Conservation (phyloP, 2,797 vertebrate genomes). For the Enteromius argenteus region DNA sequence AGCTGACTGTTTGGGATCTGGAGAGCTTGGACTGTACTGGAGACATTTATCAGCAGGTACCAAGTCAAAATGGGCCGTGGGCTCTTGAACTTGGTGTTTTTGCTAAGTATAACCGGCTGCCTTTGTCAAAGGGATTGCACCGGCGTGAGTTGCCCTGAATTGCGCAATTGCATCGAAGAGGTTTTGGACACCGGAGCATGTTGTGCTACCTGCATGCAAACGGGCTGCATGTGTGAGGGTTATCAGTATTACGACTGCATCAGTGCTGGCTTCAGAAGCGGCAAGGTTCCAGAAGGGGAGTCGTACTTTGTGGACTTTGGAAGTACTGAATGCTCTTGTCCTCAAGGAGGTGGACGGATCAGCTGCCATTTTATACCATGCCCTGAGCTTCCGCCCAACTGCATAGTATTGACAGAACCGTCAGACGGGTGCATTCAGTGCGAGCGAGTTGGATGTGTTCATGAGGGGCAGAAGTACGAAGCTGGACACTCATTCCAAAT, state of each 20-base stretch:
- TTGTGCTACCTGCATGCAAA: constrained; percentile 85
- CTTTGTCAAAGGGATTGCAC: constrained; percentile 85
- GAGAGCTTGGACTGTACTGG: constrained; percentile 58
- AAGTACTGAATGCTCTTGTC: constrained; percentile 94
- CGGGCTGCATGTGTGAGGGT: constrained; percentile 90
- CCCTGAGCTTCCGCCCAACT: constrained; percentile 89
- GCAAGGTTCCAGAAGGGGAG: constrained; percentile 90
- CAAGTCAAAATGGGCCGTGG: constrained; percentile 46
- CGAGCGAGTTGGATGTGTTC: constrained; percentile 85
- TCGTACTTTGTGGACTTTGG: constrained; percentile 97
- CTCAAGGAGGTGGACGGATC: constrained; percentile 88
- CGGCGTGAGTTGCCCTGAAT: constrained; percentile 79
- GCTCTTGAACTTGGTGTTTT: constrained; percentile 63
- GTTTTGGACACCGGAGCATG: constrained; percentile 83
- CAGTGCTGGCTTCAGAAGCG: constrained; percentile 88
- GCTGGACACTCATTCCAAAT: constrained; percentile 90
- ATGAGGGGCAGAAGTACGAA: constrained; percentile 82
- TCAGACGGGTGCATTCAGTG: constrained; percentile 88
- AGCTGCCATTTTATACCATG: constrained; percentile 94
- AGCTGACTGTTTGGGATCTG: constrained; percentile 47
- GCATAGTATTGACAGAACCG: constrained; percentile 85
- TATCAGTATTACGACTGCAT: constrained; percentile 96
- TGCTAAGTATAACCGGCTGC: constrained; percentile 60
- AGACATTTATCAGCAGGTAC: constrained; percentile 27
- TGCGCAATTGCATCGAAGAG: constrained; percentile 89